These are phyloP conservation scores for Oryzias celebensis DNA, from an alignment of 2,113 vertebrate species.

Conservation along the genomic window DNA sequence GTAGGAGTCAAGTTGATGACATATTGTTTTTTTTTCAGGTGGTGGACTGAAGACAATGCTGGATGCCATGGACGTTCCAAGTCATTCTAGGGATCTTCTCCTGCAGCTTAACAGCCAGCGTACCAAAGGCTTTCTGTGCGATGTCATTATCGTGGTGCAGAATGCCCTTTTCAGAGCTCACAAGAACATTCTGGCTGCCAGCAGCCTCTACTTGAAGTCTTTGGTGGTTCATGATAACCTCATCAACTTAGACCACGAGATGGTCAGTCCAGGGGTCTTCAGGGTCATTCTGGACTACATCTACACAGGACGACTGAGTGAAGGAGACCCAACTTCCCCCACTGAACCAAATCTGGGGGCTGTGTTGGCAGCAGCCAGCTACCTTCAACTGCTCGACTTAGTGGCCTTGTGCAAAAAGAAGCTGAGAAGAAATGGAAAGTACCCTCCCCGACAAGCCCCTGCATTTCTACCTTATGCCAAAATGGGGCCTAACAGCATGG, in stretches of 20 bases:
- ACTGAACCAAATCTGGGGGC: slow-evolving; percentile 87
- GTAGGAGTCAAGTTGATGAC: neutral
- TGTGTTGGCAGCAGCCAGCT: slow-evolving; percentile 92
- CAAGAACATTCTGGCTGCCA: slow-evolving; percentile 99
- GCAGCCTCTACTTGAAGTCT: slow-evolving; percentile 99
- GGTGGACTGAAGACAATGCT: slow-evolving; percentile 93
- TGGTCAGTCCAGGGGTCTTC: slow-evolving; percentile 98
- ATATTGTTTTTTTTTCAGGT: slow-evolving; percentile 71
- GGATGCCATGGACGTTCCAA: slow-evolving; percentile 96
- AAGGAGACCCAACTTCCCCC: slow-evolving; percentile 82
- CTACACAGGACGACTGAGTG: slow-evolving; percentile 92
- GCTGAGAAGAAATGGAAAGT: slow-evolving; percentile 91
- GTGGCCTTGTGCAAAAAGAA: slow-evolving; percentile 97
- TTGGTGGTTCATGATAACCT: slow-evolving; percentile 99
- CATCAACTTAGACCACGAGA: slow-evolving; percentile 98
- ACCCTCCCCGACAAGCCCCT: slow-evolving; percentile 83
- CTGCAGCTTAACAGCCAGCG: slow-evolving; percentile 98
- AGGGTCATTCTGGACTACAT: slow-evolving; percentile 98
- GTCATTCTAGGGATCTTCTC: slow-evolving; percentile 97
- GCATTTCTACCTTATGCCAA: slow-evolving; percentile 86
- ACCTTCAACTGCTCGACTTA: slow-evolving; percentile 96
- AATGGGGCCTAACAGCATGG: slow-evolving; percentile 68
- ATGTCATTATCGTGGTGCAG: slow-evolving; percentile 99
- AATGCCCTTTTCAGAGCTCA: slow-evolving; percentile 98
- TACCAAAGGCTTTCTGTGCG: slow-evolving; percentile 98